A percentile compares a stretch with the other conserved stretches of the same genome.
These are phyloP conservation scores for Percopsis omiscomaycus DNA, from an alignment of 2,797 vertebrate genomes.

Conservation along the genomic window DNA sequence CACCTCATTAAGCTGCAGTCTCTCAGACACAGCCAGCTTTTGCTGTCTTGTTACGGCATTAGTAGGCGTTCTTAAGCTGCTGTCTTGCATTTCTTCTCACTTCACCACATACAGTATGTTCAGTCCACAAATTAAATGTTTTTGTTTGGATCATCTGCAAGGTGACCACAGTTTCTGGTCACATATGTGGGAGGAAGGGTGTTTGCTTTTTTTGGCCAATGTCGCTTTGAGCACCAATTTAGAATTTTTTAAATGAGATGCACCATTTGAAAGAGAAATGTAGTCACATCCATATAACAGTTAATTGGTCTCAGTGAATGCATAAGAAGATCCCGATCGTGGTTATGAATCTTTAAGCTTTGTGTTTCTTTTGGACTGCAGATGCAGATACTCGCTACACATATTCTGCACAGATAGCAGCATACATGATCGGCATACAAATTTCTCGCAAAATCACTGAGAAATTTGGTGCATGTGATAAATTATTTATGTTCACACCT, in stretches of 20 bases:
- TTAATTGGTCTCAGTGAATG: no score
- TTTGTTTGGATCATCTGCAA: background rate
- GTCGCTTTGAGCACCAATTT: background rate
- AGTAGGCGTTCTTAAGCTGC: background rate
- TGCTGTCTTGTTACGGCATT: conserved; percentile 7
- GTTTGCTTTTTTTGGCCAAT: background rate
- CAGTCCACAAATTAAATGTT: background rate
- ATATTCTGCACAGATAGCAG: background rate
- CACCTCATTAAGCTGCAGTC: conserved; percentile 14
- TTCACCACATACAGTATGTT: background rate
- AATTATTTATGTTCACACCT: conserved; percentile 1
- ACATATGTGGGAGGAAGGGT: background rate
- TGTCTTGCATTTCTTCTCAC: background rate
- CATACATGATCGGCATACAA: background rate
- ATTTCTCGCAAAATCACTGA: background rate
- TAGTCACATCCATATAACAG: no score
- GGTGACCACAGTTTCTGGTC: background rate
- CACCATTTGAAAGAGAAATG: background rate
- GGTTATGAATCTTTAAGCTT: background rate
- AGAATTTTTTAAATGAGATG: background rate
- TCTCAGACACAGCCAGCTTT: background rate
- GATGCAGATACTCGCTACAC: background rate
- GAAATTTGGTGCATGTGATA: background rate
- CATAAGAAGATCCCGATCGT: no score
- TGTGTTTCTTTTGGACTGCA: background rate